Base-by-base conservation (phyloP, 2,113 vertebrate genomes). In the Pygoscelis antarcticus region DNA sequence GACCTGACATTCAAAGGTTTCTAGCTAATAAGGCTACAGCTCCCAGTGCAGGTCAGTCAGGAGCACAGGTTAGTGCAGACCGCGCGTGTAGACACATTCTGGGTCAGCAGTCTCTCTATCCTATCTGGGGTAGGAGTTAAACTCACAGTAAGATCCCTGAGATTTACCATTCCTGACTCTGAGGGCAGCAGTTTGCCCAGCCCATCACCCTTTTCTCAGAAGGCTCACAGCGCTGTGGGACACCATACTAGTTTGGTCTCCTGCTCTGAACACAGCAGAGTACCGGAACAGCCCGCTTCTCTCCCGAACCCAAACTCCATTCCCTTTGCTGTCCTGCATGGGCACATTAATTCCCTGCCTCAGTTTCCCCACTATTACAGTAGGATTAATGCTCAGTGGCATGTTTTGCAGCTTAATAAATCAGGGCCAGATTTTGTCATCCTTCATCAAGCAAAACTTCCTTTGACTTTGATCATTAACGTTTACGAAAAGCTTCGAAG, bases 391-490 rank as follows among this genome's bases (percentile, higher is more conserved):
- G 17, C 40, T 87, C 66, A 22, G 40, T 44, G 34, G 13, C 16
- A 10, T 26, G 27, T 62, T 87, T 78, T n/a, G 30, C 82, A 84
- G 44, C 42, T 89, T 76, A 76, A 82, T 79, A 93, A 85, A 72
- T 49, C 44, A 79, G 27, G 25, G 40, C 25, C 26, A 76, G 36
- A 65, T 84, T 80, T 74, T 65, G 12, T 57, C 16, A 57, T 87
- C 52, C 42, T 79, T 84, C 78, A 83, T 65, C 74, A 87, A 65
- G 57, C 16, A 75, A 61, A 70, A 51, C 49, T 84, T 94, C 61
- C 62, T 74, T 83, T 74, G 79, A 42, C 55, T 96, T 88, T 90
- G 94, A 97, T 91, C 60, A 96, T 96, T 91, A 58, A 78, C 32
- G 52, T 71, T 92, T 82, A 93, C 51, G 74, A 92, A 94, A 89